Conservation (phyloP, 2,797 vertebrate species). For the Danio albolineatus region DNA sequence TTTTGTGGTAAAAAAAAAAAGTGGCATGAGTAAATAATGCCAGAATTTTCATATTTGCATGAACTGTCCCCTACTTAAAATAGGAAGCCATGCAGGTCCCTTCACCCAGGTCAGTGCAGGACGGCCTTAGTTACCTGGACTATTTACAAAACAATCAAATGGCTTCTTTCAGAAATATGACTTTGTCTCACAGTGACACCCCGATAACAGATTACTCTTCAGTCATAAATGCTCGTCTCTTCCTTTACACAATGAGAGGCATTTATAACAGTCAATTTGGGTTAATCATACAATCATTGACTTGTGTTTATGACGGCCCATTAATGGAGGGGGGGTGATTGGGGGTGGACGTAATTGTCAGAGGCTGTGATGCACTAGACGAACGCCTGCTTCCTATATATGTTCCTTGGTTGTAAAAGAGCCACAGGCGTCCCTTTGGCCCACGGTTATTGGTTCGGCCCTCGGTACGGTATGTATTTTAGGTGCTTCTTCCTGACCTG, state of each 20-base stretch:
- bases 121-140: conserved; percentile 42
- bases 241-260: conserved; percentile 60
- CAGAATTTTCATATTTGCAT: background rate
- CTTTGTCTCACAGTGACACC: conserved; percentile 44
- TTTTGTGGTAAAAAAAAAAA: background rate
- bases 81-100: conserved; percentile 22
- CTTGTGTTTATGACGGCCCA: conserved; percentile 61
- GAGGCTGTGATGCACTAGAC: conserved; percentile 27
- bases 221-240: conserved; percentile 58
- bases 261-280: conserved; percentile 65
- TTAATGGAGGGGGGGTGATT: conserved; percentile 59
- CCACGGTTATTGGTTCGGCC: conserved; percentile 49
- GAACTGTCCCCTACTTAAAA: background rate
- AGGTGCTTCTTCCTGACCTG: conserved; percentile 60
- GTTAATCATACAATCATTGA: conserved; percentile 69
- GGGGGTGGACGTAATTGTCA: conserved; percentile 43
- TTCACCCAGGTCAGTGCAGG: conserved; percentile 34
- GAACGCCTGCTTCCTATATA: conserved; percentile 45
- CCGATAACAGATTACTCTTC: conserved; percentile 59
- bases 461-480: conserved; percentile 48
- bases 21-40: background rate
- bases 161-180: conserved; percentile 47
- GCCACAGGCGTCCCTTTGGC: conserved; percentile 45
- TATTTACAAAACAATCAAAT: conserved; percentile 53
- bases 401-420: conserved; percentile 60